Conservation (phyloP, 2,888 invertebrate species). For the Clusia tigrina region DNA sequence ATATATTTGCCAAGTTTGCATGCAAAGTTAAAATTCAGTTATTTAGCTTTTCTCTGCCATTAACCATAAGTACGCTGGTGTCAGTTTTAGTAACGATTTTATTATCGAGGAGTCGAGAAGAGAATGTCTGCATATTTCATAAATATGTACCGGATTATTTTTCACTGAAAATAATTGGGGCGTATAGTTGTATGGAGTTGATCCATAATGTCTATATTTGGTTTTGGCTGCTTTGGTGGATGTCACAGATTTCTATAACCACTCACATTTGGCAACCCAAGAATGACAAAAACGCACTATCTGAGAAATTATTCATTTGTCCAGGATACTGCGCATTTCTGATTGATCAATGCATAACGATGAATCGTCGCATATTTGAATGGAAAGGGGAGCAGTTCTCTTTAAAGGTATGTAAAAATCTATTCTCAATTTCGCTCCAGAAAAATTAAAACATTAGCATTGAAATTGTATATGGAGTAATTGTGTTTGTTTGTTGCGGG, state of each 20-base stretch:
- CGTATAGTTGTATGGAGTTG: constrained; percentile 68
- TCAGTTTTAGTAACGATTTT: constrained; percentile 75
- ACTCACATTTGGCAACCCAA: constrained; percentile 85
- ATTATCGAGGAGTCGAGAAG: constrained; percentile 72
- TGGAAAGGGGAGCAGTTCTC: constrained; percentile 65
- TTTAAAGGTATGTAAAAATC: constrained; percentile 67
- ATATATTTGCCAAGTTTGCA: constrained; percentile 78
- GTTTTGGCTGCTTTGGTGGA: constrained; percentile 82
- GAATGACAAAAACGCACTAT: constrained; percentile 82
- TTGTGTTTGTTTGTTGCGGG: no score
- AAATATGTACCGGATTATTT: constrained; percentile 79
- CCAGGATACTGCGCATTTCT: constrained; percentile 85
- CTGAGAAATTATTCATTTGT: constrained; percentile 83
- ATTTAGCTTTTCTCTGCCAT: constrained; percentile 85
- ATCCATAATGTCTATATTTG: constrained; percentile 73
- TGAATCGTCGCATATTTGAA: constrained; percentile 82
- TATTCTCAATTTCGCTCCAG: no score
- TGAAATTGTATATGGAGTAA: no score
- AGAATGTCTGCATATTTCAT: constrained; percentile 74
- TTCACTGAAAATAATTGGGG: constrained; percentile 81
- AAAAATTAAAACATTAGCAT: no score
- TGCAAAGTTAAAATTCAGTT: constrained; percentile 90
- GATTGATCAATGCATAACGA: constrained; percentile 83
- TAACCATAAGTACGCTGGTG: constrained; percentile 79
- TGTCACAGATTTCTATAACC: constrained; percentile 88